Evolutionary conservation across 2,113 vertebrate genomes (phyloP).

Genomic region (Addax nasomaculatus): DNA sequence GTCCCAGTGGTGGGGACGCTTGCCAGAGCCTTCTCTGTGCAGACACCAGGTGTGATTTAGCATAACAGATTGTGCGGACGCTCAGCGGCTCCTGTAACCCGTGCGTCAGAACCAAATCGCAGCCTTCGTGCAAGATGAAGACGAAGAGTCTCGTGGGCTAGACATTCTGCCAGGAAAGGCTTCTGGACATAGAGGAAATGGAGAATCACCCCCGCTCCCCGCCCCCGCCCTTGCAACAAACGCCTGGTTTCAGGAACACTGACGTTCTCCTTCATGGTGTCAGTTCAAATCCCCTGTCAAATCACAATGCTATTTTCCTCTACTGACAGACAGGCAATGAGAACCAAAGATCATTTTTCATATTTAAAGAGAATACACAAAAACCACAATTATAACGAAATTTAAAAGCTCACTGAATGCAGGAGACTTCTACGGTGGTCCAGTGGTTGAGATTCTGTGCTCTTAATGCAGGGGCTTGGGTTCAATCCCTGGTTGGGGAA

Average conservation of each 20-base stretch:
- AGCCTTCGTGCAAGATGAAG: constrained; percentile 66
- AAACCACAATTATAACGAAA: background rate
- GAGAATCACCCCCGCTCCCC: background rate
- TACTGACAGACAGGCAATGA: background rate
- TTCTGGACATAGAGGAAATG: background rate
- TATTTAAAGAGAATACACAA: background rate
- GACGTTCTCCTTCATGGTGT: background rate
- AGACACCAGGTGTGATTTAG: constrained; percentile 81
- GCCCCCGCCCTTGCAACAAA: background rate
- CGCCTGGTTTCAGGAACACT: background rate
- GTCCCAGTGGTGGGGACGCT: constrained; percentile 76
- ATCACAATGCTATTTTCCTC: background rate
- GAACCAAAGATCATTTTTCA: background rate
- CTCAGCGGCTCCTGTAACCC: constrained; percentile 73
- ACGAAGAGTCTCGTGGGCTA: constrained; percentile 56
- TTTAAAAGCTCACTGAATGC: background rate
- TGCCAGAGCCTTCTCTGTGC: constrained; percentile 79
- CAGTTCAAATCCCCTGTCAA: background rate
- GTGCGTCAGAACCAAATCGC: constrained; percentile 68
- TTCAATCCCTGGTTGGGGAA: background rate
- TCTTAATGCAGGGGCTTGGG: background rate
- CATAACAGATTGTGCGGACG: constrained; percentile 77
- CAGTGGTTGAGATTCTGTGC: background rate
- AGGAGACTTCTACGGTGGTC: background rate
- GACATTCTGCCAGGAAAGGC: background rate